Conservation (phyloP, 2,113 vertebrate species). For the Tychaedon coryphoeus region DNA sequence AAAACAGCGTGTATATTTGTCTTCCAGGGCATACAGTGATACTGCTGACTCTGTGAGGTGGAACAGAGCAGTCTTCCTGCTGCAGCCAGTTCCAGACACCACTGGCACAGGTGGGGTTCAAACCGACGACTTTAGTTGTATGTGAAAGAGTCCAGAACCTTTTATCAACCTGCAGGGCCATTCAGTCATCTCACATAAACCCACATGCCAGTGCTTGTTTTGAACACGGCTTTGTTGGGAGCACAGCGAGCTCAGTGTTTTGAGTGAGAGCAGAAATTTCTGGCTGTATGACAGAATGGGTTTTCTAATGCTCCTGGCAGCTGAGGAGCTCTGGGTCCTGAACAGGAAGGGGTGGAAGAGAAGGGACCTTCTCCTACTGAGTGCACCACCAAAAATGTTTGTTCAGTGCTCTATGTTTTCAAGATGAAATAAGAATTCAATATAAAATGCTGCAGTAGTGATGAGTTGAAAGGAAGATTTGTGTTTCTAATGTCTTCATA, state of each 20-base stretch:
- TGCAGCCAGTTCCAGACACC: neutral
- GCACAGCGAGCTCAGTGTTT: neutral
- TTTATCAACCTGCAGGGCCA: constrained; percentile 26
- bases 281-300: neutral
- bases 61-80: neutral
- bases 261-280: neutral
- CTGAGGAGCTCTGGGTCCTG: neutral
- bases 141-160: constrained; percentile 44
- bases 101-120: accelerated
- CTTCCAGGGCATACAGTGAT: neutral
- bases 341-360: neutral
- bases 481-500: neutral
- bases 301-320: neutral
- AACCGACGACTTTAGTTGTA: accelerated
- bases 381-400: neutral
- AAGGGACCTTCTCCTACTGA: neutral
- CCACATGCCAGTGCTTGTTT: neutral
- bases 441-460: neutral
- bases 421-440: neutral
- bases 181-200: neutral
- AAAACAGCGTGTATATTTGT: accelerated
- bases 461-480: neutral
- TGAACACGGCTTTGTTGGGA: neutral
- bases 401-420: accelerated
- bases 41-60: neutral